A percentile compares a stretch with the other conserved stretches of the same genome.
These are phyloP conservation scores for Pentalonia nigronervosa DNA, from an alignment of 1,140 invertebrate genomes.

Conservation along the genomic window DNA sequence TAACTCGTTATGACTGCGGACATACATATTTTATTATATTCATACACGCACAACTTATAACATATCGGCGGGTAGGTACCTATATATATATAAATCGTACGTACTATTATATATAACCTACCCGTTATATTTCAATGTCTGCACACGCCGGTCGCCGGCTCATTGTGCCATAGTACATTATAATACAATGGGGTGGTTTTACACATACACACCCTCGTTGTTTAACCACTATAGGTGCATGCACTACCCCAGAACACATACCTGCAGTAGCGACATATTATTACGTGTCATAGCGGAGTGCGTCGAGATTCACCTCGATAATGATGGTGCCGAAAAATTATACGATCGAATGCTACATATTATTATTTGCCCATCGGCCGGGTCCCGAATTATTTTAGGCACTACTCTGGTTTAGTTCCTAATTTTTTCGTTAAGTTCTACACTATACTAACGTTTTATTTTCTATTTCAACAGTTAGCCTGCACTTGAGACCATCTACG, in stretches of 20 bases:
- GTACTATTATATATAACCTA: background rate
- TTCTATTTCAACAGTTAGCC: too few relatives aligned
- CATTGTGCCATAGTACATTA: background rate
- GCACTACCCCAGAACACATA: background rate
- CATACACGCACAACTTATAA: background rate
- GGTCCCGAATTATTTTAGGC: too few relatives aligned
- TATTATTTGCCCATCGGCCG: too few relatives aligned
- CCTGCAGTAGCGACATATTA: background rate
- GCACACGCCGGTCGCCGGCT: background rate
- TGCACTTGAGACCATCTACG: too few relatives aligned
- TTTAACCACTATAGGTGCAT: background rate
- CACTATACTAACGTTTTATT: too few relatives aligned
- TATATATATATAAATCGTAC: background rate
- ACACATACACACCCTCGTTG: background rate
- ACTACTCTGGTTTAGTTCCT: too few relatives aligned
- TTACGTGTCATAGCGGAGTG: background rate
- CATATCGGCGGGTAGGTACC: too few relatives aligned
- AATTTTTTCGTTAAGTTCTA: too few relatives aligned
- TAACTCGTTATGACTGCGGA: background rate
- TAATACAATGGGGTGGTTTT: background rate
- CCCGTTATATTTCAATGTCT: conserved; percentile 24
- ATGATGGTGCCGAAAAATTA: background rate
- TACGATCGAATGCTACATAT: too few relatives aligned
- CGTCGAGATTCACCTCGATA: background rate
- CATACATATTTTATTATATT: background rate